Conservation (phyloP, 2,797 vertebrate species). For the Spinus pinus region DNA sequence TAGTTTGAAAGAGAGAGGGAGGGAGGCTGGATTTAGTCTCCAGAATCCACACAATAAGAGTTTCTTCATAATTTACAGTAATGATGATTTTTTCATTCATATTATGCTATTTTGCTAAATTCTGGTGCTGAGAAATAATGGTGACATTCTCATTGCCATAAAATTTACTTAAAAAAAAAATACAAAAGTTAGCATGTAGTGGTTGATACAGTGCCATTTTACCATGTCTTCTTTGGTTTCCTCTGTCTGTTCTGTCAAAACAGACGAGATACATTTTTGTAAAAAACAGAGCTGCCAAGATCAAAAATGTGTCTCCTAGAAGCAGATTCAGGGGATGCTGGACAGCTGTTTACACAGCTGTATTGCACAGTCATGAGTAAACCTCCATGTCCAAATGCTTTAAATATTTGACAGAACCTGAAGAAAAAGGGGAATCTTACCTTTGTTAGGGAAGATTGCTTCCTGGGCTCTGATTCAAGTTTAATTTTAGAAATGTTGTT, state of each 20-base stretch:
- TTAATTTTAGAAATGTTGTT: neutral
- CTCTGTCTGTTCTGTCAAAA: neutral
- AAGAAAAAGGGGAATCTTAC: neutral
- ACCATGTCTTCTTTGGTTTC: neutral
- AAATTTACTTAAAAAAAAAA: neutral
- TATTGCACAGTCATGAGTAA: neutral
- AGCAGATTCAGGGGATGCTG: neutral
- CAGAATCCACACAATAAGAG: neutral
- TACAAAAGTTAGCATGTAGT: accelerated
- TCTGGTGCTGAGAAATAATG: neutral
- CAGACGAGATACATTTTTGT: neutral
- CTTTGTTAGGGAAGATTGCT: neutral
- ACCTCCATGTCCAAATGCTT: neutral
- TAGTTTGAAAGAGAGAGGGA: neutral
- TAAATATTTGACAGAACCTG: neutral
- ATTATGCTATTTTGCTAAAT: neutral
- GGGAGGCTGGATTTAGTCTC: neutral
- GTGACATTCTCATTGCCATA: neutral
- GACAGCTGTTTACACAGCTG: neutral
- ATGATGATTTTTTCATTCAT: neutral
- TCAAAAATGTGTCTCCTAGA: neutral
- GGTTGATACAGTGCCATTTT: neutral
- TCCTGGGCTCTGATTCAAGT: neutral
- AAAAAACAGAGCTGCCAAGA: neutral
- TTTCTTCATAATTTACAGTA: neutral